Evolutionary conservation across 2,113 vertebrate species (phyloP).

Genomic region (Tiliqua scincoides): DNA sequence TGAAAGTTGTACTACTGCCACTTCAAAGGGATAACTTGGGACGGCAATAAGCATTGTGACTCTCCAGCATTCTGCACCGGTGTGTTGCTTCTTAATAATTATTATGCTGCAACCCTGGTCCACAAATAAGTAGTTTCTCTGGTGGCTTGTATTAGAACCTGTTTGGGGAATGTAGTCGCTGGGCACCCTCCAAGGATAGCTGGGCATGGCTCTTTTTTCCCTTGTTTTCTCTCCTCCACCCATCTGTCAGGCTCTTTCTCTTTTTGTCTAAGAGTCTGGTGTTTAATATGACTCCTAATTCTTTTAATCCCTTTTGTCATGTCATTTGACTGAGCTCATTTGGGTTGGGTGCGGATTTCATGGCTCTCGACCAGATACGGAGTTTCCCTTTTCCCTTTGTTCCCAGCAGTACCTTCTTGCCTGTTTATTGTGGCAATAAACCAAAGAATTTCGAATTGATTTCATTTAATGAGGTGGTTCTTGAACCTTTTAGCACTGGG

Average conservation of each 20-base stretch:
- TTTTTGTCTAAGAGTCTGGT: background rate
- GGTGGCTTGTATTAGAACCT: background rate
- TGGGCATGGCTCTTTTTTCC: background rate
- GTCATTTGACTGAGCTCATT: background rate
- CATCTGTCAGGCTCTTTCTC: background rate
- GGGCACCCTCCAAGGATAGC: background rate
- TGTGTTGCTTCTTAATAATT: background rate
- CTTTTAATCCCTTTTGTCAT: background rate
- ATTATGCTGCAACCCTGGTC: background rate
- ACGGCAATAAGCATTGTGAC: background rate
- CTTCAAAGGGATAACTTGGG: background rate
- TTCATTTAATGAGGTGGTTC: too few relatives aligned
- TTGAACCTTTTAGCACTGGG: too few relatives aligned
- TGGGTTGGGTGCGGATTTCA: background rate
- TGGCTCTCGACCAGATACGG: background rate
- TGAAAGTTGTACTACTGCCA: background rate
- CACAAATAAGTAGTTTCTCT: background rate
- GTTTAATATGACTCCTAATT: background rate
- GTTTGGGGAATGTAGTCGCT: background rate
- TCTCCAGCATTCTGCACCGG: background rate
- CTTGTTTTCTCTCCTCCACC: too few relatives aligned
- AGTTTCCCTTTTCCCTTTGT: background rate
- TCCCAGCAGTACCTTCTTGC: background rate
- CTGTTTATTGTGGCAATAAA: background rate
- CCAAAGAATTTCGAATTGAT: background rate